Percentiles rank a stretch among this genome's conserved stretches.
Evolutionary conservation across 2,113 vertebrate species (phyloP).

Genomic region (Tragelaphus buxtoni): DNA sequence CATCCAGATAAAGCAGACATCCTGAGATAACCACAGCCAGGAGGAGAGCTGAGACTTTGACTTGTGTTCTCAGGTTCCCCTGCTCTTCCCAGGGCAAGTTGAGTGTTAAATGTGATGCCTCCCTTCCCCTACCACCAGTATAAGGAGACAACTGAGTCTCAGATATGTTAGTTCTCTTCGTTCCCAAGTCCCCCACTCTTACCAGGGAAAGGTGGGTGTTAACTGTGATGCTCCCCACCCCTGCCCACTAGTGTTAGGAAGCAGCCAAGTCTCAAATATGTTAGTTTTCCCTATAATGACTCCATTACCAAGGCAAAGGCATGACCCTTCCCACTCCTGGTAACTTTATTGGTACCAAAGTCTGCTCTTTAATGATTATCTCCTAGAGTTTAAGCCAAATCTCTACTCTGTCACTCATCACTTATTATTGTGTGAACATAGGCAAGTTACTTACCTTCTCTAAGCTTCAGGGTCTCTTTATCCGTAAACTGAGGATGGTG

Average conservation of each 20-base stretch:
- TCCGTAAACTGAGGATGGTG: neutral
- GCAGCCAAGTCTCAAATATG: neutral
- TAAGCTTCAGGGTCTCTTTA: neutral
- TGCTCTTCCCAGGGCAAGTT: neutral
- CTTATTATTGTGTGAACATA: neutral
- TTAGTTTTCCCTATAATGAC: neutral
- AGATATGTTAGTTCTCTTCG: neutral
- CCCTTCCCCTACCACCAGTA: neutral
- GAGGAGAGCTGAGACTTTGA: neutral
- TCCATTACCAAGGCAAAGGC: neutral
- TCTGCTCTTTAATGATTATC: neutral
- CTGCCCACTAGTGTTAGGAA: neutral
- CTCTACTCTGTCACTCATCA: neutral
- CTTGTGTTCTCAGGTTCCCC: neutral
- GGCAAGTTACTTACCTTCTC: neutral
- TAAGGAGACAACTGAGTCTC: neutral
- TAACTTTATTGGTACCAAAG: neutral
- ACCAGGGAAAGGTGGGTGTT: neutral
- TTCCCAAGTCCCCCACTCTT: neutral
- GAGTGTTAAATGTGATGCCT: neutral
- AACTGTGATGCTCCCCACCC: neutral
- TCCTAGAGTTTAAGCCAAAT: neutral
- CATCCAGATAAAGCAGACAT: neutral
- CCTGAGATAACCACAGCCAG: neutral
- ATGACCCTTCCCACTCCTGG: neutral